Conservation (phyloP, 1,140 invertebrate genomes). For the Lasioglossum baleicum region DNA sequence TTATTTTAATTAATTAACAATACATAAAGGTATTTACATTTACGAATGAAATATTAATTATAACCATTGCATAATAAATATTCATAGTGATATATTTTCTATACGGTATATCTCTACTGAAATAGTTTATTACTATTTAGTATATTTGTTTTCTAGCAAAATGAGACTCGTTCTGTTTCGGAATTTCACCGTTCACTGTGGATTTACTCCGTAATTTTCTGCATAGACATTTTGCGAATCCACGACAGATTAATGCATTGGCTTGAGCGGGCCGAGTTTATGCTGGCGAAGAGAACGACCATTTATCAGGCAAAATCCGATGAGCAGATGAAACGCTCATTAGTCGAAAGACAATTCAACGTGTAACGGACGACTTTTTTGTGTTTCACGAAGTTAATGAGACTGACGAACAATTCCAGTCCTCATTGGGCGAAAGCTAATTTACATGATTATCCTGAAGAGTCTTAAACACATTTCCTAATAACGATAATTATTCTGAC, state of each 20-base stretch:
- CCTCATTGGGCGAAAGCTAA: constrained; percentile 16
- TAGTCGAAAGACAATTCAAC: constrained; percentile 35
- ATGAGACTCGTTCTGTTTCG: background rate
- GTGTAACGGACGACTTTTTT: background rate
- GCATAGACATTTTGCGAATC: constrained; percentile 8
- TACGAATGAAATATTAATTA: no score
- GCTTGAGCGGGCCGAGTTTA: constrained; percentile 25
- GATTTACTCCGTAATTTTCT: background rate
- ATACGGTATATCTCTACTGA: no score
- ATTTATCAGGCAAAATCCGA: constrained; percentile 38
- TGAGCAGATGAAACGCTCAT: constrained; percentile 43
- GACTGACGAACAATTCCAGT: constrained; percentile 6
- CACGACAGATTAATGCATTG: constrained; percentile 22
- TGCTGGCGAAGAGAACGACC: constrained; percentile 8
- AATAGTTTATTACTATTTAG: no score
- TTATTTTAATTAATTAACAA: no score
- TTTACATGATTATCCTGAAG: background rate
- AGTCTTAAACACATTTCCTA: background rate
- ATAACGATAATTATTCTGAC: background rate
- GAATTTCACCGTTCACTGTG: background rate
- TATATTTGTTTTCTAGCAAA: no score
- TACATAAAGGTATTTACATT: no score
- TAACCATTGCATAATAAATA: no score
- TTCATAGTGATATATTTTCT: no score
- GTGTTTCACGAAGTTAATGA: background rate